These are phyloP conservation scores for Drosophila niveifrons DNA, from an alignment of 2,888 invertebrate genomes.

Conservation along the genomic window DNA sequence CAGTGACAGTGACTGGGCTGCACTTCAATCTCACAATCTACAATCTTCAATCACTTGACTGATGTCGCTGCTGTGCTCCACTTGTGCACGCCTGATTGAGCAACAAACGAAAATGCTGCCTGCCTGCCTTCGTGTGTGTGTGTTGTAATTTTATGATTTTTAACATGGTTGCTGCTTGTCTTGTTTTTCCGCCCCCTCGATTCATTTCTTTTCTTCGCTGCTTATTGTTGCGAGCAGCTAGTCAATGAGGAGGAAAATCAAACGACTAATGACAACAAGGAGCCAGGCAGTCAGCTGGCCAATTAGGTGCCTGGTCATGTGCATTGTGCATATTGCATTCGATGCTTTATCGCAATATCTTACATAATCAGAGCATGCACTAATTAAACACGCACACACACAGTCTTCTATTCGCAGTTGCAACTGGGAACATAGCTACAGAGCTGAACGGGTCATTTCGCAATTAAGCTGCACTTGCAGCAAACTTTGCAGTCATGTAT, in stretches of 20 bases:
- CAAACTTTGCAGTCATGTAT: slow-evolving; percentile 50
- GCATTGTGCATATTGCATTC: slow-evolving; percentile 58
- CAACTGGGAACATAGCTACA: slow-evolving; percentile 20
- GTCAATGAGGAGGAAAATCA: slow-evolving; percentile 76
- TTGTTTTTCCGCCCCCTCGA: too few species aligned
- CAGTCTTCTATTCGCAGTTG: slow-evolving; percentile 26
- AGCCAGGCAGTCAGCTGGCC: slow-evolving; percentile 42
- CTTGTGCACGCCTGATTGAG: slow-evolving; percentile 78
- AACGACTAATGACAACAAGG: slow-evolving; percentile 61
- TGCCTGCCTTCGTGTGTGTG: slow-evolving; percentile 9
- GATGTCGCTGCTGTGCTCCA: slow-evolving; percentile 54
- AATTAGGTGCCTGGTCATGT: slow-evolving; percentile 75
- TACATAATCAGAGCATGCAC: slow-evolving; percentile 69
- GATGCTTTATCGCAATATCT: slow-evolving; percentile 38
- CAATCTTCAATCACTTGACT: slow-evolving; percentile 75
- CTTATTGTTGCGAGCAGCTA: slow-evolving; percentile 36
- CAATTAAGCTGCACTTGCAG: slow-evolving; percentile 74
- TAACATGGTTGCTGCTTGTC: slow-evolving; percentile 21
- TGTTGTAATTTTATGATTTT: slow-evolving; percentile 52
- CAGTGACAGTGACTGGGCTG: slow-evolving; percentile 64
- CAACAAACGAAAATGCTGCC: slow-evolving; percentile 51
- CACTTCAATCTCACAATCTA: slow-evolving; percentile 79
- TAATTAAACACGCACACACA: slow-evolving; percentile 68
- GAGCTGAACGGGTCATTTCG: slow-evolving; percentile 73
- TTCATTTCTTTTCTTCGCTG: not conserved